Evolutionary conservation across 2,888 invertebrate species (phyloP), one percentile per base, ranked within the genome.

Genomic region (Hypomecis punctinalis): DNA sequence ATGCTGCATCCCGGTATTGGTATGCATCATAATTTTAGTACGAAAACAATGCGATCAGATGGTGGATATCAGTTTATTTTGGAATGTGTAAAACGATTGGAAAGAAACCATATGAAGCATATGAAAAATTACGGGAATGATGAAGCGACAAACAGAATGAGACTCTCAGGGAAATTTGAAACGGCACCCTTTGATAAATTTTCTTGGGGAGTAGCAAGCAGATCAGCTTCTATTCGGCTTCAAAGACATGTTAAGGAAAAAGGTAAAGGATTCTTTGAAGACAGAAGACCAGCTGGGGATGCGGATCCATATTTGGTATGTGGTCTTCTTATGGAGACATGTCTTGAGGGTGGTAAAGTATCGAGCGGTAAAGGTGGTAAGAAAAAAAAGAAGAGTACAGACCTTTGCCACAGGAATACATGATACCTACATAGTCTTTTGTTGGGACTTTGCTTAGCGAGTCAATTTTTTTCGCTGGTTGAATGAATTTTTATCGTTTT

Each of bases 181-280:
- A 99, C 99, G 0, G 97, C 98, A 53, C 97, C 96, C 33, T 99
- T 99, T 80, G 96, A 98, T 76, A 97, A 98, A 84, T 99, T 99
- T 88, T 95, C 96, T 63, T 94, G 95, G 83, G 98, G 97, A 49
- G 97, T 99, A 6, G 99, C 98, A 56, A 98, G 98, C 88, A 96
- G 99, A 75, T 97, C 97, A 61, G 96, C 97, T 74, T 98, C 98
- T 79, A 97, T 99, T 84, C 96, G 99, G 67, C 97, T 99, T 77
- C 98, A 98, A 39, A 94, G 98, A 55, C 95, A 96, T 63, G 97
- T 97, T 56, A 97, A 97, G 57, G 96, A 97, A 79, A 97, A 97
- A 35, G 97, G 97, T 76, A 96, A 96, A 83, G 99, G 99, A 1
- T 99, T 98, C 83, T 94, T 99, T 77, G 99, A 99, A 91, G 99